Evolutionary conservation across 2,113 vertebrate genomes (phyloP).

Genomic region (Fulica atra): DNA sequence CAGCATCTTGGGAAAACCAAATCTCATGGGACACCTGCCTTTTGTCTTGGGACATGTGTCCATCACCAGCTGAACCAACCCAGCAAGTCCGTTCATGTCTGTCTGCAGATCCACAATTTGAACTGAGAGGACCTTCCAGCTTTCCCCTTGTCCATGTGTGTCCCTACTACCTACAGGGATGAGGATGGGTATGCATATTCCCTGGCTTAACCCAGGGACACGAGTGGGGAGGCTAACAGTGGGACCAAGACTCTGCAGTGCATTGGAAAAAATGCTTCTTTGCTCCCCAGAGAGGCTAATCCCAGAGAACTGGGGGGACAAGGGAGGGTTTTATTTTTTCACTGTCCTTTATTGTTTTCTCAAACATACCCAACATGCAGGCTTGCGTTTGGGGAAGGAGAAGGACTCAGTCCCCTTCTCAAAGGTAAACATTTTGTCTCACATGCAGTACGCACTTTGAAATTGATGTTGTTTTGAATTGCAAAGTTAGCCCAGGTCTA

Average conservation of each 20-base stretch:
- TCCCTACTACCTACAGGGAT: background rate
- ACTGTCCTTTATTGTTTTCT: background rate
- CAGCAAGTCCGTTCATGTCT: background rate
- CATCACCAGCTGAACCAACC: accelerated
- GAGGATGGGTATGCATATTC: background rate
- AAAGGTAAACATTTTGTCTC: background rate
- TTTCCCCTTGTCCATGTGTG: background rate
- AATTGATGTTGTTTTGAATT: background rate
- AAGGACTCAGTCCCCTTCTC: background rate
- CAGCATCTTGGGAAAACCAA: background rate
- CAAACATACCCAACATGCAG: background rate
- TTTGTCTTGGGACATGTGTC: background rate
- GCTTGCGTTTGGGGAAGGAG: background rate
- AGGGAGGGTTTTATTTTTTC: background rate
- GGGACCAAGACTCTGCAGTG: background rate
- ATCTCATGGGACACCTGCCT: background rate
- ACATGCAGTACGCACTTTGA: background rate
- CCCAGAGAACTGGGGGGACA: background rate
- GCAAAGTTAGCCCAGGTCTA: background rate
- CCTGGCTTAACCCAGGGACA: background rate
- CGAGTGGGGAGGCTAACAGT: accelerated
- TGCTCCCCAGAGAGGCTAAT: background rate
- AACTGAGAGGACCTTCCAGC: background rate
- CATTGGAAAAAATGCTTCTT: background rate
- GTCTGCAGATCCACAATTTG: background rate